Percentiles rank a stretch among this genome's conserved stretches.
Evolutionary conservation across 2,113 vertebrate genomes (phyloP).

Genomic region (Salvelinus sp.): DNA sequence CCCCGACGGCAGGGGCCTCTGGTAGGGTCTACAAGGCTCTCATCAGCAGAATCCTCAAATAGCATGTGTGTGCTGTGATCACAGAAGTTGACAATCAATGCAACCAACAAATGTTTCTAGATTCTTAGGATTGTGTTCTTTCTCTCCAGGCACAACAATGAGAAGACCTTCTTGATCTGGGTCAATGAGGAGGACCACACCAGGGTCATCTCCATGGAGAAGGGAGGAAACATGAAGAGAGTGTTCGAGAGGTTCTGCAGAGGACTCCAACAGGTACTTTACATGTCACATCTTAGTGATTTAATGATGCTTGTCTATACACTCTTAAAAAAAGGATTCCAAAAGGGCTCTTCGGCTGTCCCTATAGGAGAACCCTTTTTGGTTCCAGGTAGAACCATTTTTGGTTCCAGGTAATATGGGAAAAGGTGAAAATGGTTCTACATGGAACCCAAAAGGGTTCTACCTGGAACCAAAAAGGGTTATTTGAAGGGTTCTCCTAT

Average conservation of each 20-base stretch:
- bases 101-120: neutral
- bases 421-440: too few relatives aligned
- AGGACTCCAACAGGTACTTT: constrained; percentile 87
- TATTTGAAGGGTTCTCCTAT: too few relatives aligned
- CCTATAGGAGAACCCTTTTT: too few relatives aligned
- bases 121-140: neutral
- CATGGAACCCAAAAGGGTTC: too few relatives aligned
- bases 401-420: too few relatives aligned
- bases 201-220: constrained; percentile 95
- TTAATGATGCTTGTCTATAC: too few relatives aligned
- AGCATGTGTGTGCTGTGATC: constrained; percentile 23
- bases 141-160: constrained; percentile 85
- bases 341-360: too few relatives aligned
- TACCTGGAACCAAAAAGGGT: too few relatives aligned
- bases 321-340: too few relatives aligned
- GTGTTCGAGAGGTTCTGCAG: constrained; percentile 93
- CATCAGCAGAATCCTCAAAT: neutral
- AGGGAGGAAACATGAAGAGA: constrained; percentile 92
- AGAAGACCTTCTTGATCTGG: constrained; percentile 95
- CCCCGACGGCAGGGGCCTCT: constrained; percentile 93
- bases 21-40: constrained; percentile 75
- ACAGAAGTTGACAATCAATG: neutral
- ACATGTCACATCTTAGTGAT: too few relatives aligned
- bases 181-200: constrained; percentile 95
- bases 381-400: too few relatives aligned